Conservation (phyloP, 2,888 invertebrate genomes). For the Drosophila borealis region DNA sequence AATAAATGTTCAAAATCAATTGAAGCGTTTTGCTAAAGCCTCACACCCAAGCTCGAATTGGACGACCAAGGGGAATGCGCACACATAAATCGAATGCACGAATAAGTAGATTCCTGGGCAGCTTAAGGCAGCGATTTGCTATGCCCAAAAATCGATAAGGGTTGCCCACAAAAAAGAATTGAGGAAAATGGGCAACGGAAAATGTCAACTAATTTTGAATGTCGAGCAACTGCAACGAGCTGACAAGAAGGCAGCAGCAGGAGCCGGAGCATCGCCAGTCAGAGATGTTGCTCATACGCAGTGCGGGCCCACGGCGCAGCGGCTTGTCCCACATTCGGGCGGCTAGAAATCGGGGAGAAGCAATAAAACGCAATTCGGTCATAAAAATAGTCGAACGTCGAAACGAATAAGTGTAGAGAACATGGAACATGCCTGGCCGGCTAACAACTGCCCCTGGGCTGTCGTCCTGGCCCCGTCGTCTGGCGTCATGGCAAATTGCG, state of each 20-base stretch:
- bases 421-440: neutral
- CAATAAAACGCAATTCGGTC: conserved; percentile 82
- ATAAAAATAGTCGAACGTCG: conserved; percentile 78
- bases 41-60: conserved; percentile 48
- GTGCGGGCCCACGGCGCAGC: conserved; percentile 23
- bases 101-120: conserved; percentile 59
- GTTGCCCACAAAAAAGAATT: conserved; percentile 37
- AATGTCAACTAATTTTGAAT: conserved; percentile 77
- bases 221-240: conserved; percentile 39
- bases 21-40: conserved; percentile 78
- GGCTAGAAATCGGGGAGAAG: conserved; percentile 54
- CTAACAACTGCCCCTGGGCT: conserved; percentile 32
- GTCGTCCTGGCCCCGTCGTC: conserved; percentile 43
- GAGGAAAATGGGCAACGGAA: conserved; percentile 13
- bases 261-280: neutral
- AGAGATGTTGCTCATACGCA: conserved; percentile 42
- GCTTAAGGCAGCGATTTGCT: conserved; percentile 73
- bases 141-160: conserved; percentile 69
- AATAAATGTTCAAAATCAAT: conserved; percentile 82
- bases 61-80: neutral
- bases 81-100: conserved; percentile 49
- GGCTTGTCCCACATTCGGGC: conserved; percentile 45
- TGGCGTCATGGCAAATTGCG: conserved; percentile 71
- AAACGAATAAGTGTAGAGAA: conserved; percentile 36
- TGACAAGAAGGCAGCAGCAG: neutral